phyloP scores from a whole-genome alignment of 92 coral and sea anemone species.

The Diadumene lineata region DNA sequence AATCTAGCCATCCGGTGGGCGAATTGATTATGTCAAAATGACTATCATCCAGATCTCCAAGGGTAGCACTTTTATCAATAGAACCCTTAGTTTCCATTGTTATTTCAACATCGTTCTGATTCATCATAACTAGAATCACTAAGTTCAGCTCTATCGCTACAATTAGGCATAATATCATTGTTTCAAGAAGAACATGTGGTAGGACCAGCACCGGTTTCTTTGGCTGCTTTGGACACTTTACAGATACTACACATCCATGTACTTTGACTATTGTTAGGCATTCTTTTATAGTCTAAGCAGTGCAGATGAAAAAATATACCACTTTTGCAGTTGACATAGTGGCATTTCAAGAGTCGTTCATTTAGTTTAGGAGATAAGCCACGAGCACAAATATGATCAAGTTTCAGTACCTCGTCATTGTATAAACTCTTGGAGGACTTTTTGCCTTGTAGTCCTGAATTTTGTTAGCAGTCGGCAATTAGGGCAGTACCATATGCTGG shows the following conservation, averaged over 20 bases:
- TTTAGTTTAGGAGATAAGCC: conserved; percentile 31
- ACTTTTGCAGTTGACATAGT: conserved; percentile 50
- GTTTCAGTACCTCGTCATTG: conserved; percentile 44
- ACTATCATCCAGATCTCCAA: conserved; percentile 28
- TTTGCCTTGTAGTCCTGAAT: conserved; percentile 26
- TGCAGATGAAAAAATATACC: conserved; percentile 70
- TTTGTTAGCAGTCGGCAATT: conserved; percentile 52
- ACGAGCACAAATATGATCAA: conserved; percentile 59
- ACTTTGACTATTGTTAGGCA: conserved; percentile 68
- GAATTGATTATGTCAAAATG: conserved; percentile 38
- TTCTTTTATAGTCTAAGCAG: conserved; percentile 56
- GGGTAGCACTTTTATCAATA: conserved; percentile 28
- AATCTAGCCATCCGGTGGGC: conserved; percentile 42
- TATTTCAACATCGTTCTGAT: conserved; percentile 13
- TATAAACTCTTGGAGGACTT: conserved; percentile 16
- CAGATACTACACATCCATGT: conserved; percentile 61
- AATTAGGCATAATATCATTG: not conserved
- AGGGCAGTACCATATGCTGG: conserved; percentile 64
- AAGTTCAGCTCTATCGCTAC: not conserved
- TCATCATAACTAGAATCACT: conserved; percentile 19
- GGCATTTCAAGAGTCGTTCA: conserved; percentile 67
- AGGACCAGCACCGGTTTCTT: conserved; percentile 2
- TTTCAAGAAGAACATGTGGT: conserved; percentile 42
- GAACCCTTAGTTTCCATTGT: conserved; percentile 27
- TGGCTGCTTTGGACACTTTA: conserved; percentile 9